Conservation (phyloP, 2,797 vertebrate species). For the Malacoctenus gilli region DNA sequence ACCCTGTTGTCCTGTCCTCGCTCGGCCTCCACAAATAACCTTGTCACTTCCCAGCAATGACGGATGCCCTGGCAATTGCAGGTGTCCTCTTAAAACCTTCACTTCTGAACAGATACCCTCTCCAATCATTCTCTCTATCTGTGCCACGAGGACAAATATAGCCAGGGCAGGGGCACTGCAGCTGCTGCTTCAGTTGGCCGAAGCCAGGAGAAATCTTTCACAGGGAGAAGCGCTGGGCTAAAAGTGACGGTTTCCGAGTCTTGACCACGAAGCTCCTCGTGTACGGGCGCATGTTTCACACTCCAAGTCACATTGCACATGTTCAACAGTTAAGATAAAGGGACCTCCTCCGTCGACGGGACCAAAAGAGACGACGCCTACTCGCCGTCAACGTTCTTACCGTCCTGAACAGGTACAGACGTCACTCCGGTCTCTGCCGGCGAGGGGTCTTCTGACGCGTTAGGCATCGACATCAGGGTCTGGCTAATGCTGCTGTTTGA, state of each 20-base stretch:
- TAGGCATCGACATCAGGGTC: constrained; percentile 86
- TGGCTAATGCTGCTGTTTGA: constrained; percentile 90
- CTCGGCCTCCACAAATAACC: constrained; percentile 59
- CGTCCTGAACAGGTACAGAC: constrained; percentile 87
- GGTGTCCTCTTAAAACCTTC: constrained; percentile 70
- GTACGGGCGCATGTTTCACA: too few species aligned
- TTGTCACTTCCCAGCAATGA: constrained; percentile 64
- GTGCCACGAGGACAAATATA: constrained; percentile 74
- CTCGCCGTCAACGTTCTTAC: constrained; percentile 77
- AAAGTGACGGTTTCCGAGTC: background rate
- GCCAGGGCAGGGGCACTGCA: constrained; percentile 46
- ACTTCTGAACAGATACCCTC: constrained; percentile 66
- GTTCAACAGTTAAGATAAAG: background rate
- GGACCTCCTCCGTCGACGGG: background rate
- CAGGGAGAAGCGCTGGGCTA: background rate
- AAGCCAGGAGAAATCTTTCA: constrained; percentile 29
- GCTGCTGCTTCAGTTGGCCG: constrained; percentile 45
- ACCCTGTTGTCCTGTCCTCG: constrained; percentile 49
- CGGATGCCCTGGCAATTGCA: constrained; percentile 60
- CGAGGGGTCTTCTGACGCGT: constrained; percentile 86
- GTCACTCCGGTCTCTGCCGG: constrained; percentile 87
- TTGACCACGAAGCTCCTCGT: too few species aligned
- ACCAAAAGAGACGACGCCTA: background rate
- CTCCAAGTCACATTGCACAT: too few species aligned
- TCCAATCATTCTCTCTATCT: constrained; percentile 60